phyloP scores from a whole-genome alignment of 2,113 vertebrate genomes.

The Poeciliopsis retropinna region DNA sequence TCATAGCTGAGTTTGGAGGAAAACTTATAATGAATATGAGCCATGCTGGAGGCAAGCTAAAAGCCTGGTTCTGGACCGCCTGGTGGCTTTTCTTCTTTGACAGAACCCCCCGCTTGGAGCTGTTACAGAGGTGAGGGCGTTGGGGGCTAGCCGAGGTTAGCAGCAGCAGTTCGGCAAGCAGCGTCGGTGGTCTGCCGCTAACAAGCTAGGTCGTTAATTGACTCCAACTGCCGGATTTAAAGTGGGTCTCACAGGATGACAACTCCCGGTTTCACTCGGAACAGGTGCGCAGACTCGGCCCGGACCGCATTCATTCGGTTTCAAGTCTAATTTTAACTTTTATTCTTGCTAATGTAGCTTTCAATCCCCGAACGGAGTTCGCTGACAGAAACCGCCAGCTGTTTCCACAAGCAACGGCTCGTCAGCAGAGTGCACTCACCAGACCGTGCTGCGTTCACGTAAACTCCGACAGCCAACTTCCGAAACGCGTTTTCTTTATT shows the following conservation, averaged over 20 bases:
- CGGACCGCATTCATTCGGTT: constrained; percentile 7
- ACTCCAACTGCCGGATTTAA: constrained; percentile 40
- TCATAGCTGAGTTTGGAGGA: constrained; percentile 97
- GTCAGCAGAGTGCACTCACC: constrained; percentile 61
- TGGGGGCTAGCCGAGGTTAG: constrained; percentile 61
- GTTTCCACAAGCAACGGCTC: constrained; percentile 70
- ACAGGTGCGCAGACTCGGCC: background rate
- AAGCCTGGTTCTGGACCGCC: background rate
- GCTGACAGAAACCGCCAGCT: constrained; percentile 75
- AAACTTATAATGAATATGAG: constrained; percentile 97
- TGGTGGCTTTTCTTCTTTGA: background rate
- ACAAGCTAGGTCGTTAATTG: constrained; percentile 27
- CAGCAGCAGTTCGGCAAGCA: constrained; percentile 36
- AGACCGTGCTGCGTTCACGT: constrained; percentile 56
- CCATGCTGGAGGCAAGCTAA: constrained; percentile 78
- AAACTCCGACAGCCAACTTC: background rate
- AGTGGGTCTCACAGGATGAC: constrained; percentile 45
- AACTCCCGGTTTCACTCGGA: constrained; percentile 13
- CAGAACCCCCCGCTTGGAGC: background rate
- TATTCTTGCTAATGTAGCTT: constrained; percentile 15
- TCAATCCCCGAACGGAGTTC: constrained; percentile 6
- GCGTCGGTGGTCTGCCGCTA: constrained; percentile 26
- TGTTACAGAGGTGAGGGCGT: background rate
- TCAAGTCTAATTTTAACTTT: constrained; percentile 45
- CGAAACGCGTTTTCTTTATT: background rate